Evolutionary conservation across 2,888 invertebrate genomes (phyloP), one percentile per base, ranked within the genome.

Genomic region (Strigamia crassipes): DNA sequence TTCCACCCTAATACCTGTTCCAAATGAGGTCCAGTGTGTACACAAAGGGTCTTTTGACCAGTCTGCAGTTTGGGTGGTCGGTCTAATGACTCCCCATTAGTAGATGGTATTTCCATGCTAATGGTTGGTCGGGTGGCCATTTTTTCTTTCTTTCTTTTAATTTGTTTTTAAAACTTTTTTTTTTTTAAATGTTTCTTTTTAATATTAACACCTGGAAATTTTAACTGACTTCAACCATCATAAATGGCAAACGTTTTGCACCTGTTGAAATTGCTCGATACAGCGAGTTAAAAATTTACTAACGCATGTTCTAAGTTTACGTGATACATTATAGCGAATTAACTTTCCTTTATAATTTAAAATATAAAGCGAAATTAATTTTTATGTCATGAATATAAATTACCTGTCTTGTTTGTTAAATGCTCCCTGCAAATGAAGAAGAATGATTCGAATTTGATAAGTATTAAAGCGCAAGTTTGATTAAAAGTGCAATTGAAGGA

Each of bases 11-110:
- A 46, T 46, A 61, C 61, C 61, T 61, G 61, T 61, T 61, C 61
- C 2, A 61, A n/a, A 3, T 3, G 18, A 5, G 18, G 61, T 61
- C 61, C 61, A 23, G n/a, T n/a, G 61, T 61, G 61, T 61, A 18
- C 61, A 61, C 61, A 61, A 61, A 61, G n/a, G 23, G 61, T 18
- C 61, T 23, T 61, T 61, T 61, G 61, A 61, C 61, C 61, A 61
- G 61, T 61, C 23, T 61, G 61, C 61, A 21, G 61, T 61, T 61
- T 61, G 61, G 61, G 61, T 61, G 61, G 61, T 61, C 61, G 61
- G 61, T 61, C 61, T 61, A 61, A 61, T 61, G 61, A 61, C 61
- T 61, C 61, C 34, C 61, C 61, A 61, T 61, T 61, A 61, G 61
- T 61, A 61, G 61, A 21, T 61, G 61, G 61, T 61, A 23, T 18